A percentile compares a stretch with the other conserved stretches of the same genome.
Conservation (phyloP, 2,888 invertebrate genomes). For the Drosophila prolongata region DNA sequence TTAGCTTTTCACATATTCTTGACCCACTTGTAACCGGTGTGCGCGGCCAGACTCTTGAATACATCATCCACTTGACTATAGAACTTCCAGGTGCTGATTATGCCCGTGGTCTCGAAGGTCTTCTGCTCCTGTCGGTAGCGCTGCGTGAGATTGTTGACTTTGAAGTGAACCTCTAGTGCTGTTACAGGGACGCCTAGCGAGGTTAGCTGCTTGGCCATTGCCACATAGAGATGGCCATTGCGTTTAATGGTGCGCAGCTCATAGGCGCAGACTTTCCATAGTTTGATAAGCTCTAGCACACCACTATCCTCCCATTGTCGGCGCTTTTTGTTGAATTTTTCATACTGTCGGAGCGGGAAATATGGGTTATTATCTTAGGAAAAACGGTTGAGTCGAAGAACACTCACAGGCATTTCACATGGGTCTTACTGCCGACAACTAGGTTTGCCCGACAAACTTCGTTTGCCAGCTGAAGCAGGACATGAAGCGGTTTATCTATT, state of each 20-base stretch:
- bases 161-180: slow-evolving; percentile 83
- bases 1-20: too few species aligned
- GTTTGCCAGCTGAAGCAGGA: slow-evolving; percentile 62
- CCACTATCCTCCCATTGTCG: slow-evolving; percentile 84
- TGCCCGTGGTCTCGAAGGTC: slow-evolving; percentile 83
- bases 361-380: not conserved
- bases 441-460: slow-evolving; percentile 73
- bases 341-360: slow-evolving; percentile 65
- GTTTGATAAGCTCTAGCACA: slow-evolving; percentile 83
- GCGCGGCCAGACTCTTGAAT: slow-evolving; percentile 83
- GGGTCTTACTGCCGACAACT: slow-evolving; percentile 81
- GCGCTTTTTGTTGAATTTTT: slow-evolving; percentile 84
- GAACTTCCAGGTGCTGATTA: slow-evolving; percentile 84
- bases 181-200: slow-evolving; percentile 83
- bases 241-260: slow-evolving; percentile 84
- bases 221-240: slow-evolving; percentile 84
- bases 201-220: slow-evolving; percentile 84
- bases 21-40: slow-evolving; percentile 81
- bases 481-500: slow-evolving; percentile 69
- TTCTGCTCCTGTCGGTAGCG: slow-evolving; percentile 84
- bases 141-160: slow-evolving; percentile 83
- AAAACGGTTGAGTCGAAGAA: too few species aligned
- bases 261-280: slow-evolving; percentile 84
- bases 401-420: slow-evolving; percentile 83
- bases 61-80: slow-evolving; percentile 84